A percentile compares a stretch with the other conserved stretches of the same genome.
phyloP scores from a whole-genome alignment of 1,140 invertebrate species.

The Euura saliciscinereae region DNA sequence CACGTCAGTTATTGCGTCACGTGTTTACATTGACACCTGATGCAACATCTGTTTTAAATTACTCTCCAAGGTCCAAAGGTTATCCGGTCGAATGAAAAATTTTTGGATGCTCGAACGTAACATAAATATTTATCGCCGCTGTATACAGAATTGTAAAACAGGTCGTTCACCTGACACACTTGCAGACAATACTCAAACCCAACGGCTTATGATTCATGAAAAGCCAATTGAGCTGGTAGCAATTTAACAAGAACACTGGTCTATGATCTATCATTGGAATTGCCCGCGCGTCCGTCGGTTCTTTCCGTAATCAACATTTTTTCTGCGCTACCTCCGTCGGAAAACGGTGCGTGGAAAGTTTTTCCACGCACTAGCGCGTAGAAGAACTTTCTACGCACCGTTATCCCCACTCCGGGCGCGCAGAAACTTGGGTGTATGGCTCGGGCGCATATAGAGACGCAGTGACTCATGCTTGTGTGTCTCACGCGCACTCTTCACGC shows the following conservation, averaged over 20 bases:
- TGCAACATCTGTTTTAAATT: background rate
- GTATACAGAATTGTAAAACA: background rate
- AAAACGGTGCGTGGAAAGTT: no score
- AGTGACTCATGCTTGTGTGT: no score
- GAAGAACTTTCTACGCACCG: background rate
- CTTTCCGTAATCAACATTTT: background rate
- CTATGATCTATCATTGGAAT: constrained; percentile 1
- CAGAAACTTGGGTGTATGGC: no score
- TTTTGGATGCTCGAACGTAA: background rate
- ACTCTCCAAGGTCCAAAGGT: background rate
- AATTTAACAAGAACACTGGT: constrained; percentile 3
- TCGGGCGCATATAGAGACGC: no score
- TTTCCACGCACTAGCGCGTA: background rate
- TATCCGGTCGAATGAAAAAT: background rate
- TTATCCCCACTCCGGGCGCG: no score
- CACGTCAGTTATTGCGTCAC: background rate
- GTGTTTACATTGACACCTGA: background rate
- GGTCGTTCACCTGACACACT: background rate
- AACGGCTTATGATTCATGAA: background rate
- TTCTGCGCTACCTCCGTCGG: background rate
- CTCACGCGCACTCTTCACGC: no score
- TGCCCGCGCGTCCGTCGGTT: constrained; percentile 1
- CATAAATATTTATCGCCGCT: background rate
- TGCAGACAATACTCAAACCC: background rate
- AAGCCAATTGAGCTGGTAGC: background rate